These are phyloP conservation scores for Paradoxurus hermaphroditus DNA, from an alignment of 2,113 vertebrate species.

Conservation along the genomic window DNA sequence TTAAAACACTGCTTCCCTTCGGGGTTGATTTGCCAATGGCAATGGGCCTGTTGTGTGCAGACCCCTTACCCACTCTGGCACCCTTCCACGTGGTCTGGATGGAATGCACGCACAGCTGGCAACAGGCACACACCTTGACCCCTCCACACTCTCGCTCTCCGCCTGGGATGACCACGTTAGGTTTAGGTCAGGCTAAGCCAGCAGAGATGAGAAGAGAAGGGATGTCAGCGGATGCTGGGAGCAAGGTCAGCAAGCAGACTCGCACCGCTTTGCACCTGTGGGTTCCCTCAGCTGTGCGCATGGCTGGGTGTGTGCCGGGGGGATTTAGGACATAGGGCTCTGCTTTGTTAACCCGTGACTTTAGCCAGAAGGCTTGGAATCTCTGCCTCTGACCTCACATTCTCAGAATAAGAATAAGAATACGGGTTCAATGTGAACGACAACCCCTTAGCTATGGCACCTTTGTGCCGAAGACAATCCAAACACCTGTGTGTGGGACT, in stretches of 20 bases:
- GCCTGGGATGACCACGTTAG: not conserved
- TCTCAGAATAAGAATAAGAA: not conserved
- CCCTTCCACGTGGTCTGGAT: too few relatives aligned
- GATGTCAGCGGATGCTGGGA: not conserved
- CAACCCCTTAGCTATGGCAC: not conserved
- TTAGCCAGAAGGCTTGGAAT: not conserved
- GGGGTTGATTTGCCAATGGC: not conserved
- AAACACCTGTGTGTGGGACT: not conserved
- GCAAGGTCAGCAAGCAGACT: not conserved
- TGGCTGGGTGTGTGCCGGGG: not conserved
- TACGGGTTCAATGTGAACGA: not conserved
- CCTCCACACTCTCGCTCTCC: too few relatives aligned
- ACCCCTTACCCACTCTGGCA: accelerated
- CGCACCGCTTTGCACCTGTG: accelerated
- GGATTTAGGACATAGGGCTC: not conserved
- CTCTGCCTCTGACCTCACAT: not conserved
- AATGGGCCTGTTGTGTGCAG: accelerated
- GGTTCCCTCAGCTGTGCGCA: not conserved
- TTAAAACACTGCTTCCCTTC: not conserved
- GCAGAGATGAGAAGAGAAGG: not conserved
- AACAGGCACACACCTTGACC: not conserved
- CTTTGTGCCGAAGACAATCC: not conserved
- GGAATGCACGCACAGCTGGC: accelerated
- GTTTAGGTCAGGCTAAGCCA: not conserved
- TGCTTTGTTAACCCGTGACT: not conserved